Evolutionary conservation across 2,113 vertebrate species (phyloP).

Genomic region (Alectura lathami): DNA sequence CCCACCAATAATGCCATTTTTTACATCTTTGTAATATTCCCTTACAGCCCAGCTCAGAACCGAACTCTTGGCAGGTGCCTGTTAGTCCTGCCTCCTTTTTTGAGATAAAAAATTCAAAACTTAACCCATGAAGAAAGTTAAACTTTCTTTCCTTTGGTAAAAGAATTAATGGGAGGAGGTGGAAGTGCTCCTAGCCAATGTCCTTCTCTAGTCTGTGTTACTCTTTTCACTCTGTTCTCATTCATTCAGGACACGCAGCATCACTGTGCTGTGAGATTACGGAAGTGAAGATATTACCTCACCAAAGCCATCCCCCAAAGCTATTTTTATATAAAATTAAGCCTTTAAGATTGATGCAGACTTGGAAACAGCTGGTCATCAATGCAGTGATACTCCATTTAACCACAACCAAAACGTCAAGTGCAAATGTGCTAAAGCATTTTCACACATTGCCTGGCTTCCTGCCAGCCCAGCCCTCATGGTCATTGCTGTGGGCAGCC

Average conservation of each 20-base stretch:
- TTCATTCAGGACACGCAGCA: background rate
- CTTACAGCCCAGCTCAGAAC: background rate
- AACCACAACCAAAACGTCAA: background rate
- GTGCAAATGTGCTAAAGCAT: background rate
- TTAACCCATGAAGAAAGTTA: background rate
- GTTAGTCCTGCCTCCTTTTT: background rate
- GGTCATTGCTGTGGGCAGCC: background rate
- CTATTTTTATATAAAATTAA: background rate
- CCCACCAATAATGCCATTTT: background rate
- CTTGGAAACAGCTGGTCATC: constrained; percentile 12
- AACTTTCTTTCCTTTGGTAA: background rate
- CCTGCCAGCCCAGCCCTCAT: background rate
- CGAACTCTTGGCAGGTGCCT: background rate
- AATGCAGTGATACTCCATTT: background rate
- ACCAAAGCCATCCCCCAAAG: background rate
- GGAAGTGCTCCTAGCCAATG: background rate
- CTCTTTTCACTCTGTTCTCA: background rate
- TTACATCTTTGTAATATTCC: background rate
- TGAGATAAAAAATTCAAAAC: background rate
- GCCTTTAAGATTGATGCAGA: background rate
- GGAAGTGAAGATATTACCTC: background rate
- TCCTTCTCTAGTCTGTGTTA: background rate
- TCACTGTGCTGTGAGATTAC: background rate
- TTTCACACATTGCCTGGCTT: background rate
- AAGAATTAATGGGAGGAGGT: background rate